Percentiles rank a stretch among this genome's conserved stretches.
phyloP scores from a whole-genome alignment of 2,888 invertebrate species.

The Sericinus montela region DNA sequence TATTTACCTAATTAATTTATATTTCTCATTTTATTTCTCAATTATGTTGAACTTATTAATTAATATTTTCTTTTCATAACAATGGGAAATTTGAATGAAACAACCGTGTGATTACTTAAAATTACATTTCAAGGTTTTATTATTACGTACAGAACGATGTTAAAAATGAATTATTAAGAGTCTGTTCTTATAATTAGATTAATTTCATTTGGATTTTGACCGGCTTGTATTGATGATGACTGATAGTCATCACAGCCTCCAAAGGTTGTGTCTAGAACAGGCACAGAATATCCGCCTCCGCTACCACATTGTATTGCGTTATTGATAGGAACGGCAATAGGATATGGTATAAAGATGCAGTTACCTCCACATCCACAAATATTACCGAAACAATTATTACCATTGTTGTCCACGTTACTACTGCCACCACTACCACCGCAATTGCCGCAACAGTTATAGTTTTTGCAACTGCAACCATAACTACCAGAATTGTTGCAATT shows the following conservation, averaged over 20 bases:
- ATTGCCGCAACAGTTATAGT: conserved; percentile 1
- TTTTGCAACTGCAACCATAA: conserved; percentile 6
- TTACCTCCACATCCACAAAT: conserved; percentile 4
- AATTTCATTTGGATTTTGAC: conserved; percentile 22
- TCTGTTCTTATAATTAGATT: conserved; percentile 25
- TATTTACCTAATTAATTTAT: background rate
- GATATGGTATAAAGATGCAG: conserved; percentile 25
- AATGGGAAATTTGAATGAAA: conserved; percentile 4
- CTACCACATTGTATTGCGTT: conserved; percentile 6
- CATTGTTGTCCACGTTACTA: background rate
- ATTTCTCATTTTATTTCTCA: background rate
- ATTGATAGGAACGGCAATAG: conserved; percentile 24
- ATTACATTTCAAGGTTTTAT: background rate
- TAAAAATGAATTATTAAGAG: conserved; percentile 2
- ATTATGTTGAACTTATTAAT: background rate
- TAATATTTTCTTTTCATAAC: background rate
- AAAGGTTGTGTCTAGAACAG: conserved; percentile 9
- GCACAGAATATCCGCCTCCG: conserved; percentile 7
- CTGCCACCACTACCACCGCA: conserved; percentile 1
- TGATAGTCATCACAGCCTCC: conserved; percentile 16
- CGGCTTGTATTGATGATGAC: conserved; percentile 11
- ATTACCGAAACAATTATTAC: background rate
- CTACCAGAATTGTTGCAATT: conserved; percentile 15
- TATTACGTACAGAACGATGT: background rate
- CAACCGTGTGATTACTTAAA: background rate